phyloP scores from a whole-genome alignment of 2,888 invertebrate genomes.

The Trichacis sp. region DNA sequence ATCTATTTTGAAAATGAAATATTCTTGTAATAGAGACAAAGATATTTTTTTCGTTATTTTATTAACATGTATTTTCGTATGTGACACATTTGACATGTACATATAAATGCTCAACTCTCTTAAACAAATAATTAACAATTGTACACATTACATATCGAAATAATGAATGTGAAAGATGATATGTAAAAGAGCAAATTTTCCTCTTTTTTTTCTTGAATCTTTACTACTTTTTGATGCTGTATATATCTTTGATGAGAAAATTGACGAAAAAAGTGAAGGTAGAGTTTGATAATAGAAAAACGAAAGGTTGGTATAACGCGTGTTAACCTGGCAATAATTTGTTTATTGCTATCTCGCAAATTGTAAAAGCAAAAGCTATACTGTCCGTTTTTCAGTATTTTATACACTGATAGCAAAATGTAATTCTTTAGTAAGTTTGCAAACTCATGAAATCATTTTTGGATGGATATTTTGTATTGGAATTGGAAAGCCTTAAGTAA shows the following conservation, averaged over 20 bases:
- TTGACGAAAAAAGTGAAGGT: no score
- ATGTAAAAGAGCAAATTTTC: no score
- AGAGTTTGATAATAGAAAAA: no score
- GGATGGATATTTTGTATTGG: background rate
- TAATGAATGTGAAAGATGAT: no score
- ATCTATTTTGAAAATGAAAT: no score
- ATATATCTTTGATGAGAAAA: no score
- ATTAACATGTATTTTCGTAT: background rate
- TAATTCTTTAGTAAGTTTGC: background rate
- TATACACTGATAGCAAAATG: background rate
- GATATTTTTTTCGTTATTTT: no score
- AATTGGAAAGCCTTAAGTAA: no score
- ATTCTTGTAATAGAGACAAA: no score
- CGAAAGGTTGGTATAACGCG: no score
- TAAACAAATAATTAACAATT: slow-evolving; percentile 16
- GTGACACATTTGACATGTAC: slow-evolving; percentile 7
- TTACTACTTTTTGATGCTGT: no score
- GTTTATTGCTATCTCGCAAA: background rate
- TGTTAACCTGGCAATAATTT: background rate
- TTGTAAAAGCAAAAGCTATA: background rate
- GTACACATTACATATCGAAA: slow-evolving; percentile 3
- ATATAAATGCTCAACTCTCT: slow-evolving; percentile 30
- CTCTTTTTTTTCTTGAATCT: no score
- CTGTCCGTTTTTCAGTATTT: background rate
- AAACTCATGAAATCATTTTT: background rate